Evolutionary conservation across 2,888 invertebrate species (phyloP).

Genomic region (Micoletzkya japonica): DNA sequence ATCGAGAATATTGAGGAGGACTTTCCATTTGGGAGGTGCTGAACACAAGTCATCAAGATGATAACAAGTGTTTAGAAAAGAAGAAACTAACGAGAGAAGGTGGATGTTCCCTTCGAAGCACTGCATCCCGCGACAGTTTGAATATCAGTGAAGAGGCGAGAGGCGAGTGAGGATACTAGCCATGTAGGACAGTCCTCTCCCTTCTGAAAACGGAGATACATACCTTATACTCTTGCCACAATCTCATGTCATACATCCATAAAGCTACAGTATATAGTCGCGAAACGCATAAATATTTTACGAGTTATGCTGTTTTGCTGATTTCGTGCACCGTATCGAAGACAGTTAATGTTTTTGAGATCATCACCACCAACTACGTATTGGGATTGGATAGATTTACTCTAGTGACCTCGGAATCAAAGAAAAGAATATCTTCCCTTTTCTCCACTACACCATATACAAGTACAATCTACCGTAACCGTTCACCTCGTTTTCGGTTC

Average conservation of each 20-base stretch:
- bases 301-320: too few relatives aligned
- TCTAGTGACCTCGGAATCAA: too few relatives aligned
- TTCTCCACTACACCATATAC: neutral
- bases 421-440: neutral
- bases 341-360: too few relatives aligned
- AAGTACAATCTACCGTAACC: neutral
- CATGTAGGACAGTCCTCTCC: slow-evolving; percentile 34
- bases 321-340: too few relatives aligned
- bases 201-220: neutral
- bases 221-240: too few relatives aligned
- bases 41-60: too few relatives aligned
- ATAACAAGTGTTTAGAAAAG: too few relatives aligned
- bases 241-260: too few relatives aligned
- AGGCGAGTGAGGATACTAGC: slow-evolving; percentile 54
- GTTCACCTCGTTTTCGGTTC: slow-evolving; percentile 48
- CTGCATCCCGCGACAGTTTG: slow-evolving; percentile 38
- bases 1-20: slow-evolving; percentile 45
- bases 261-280: too few relatives aligned
- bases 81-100: slow-evolving; percentile 4
- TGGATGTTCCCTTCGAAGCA: neutral
- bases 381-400: too few relatives aligned
- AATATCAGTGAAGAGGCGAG: slow-evolving; percentile 47
- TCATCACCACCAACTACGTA: too few relatives aligned
- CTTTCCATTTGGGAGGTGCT: slow-evolving; percentile 59
- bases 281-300: too few relatives aligned